These are phyloP conservation scores for Trinorchestia longiramus DNA, from an alignment of 1,140 invertebrate species.

Conservation along the genomic window DNA sequence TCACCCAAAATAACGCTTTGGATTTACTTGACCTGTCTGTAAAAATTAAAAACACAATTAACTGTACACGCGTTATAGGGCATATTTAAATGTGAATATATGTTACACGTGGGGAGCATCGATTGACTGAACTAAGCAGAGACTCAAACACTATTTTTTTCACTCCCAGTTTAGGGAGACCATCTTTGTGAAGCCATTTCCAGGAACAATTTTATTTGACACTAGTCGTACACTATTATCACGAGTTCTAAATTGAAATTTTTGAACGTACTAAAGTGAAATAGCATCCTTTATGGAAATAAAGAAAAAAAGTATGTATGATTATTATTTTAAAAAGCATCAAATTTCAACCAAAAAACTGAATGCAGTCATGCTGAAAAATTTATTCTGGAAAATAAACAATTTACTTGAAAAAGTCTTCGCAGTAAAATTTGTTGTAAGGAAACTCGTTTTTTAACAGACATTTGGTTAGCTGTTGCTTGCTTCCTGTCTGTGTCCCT, in stretches of 20 bases:
- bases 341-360: not conserved
- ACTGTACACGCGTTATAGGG: too few relatives aligned
- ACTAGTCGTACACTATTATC: too few relatives aligned
- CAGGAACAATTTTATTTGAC: too few relatives aligned
- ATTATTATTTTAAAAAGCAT: not conserved
- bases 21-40: too few relatives aligned
- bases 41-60: too few relatives aligned
- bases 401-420: not conserved
- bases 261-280: not conserved
- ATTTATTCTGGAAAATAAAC: not conserved
- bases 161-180: too few relatives aligned
- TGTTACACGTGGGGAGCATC: too few relatives aligned
- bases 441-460: not conserved
- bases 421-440: not conserved
- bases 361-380: not conserved
- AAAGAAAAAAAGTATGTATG: not conserved
- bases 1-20: too few relatives aligned
- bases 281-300: not conserved
- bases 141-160: too few relatives aligned
- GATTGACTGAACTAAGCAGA: too few relatives aligned
- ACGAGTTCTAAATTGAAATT: not conserved
- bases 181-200: too few relatives aligned
- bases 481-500: not conserved
- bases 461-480: not conserved
- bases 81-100: too few relatives aligned